These are phyloP conservation scores for Troglohyphantes excavatus DNA, from an alignment of 2,888 invertebrate genomes.

Conservation along the genomic window DNA sequence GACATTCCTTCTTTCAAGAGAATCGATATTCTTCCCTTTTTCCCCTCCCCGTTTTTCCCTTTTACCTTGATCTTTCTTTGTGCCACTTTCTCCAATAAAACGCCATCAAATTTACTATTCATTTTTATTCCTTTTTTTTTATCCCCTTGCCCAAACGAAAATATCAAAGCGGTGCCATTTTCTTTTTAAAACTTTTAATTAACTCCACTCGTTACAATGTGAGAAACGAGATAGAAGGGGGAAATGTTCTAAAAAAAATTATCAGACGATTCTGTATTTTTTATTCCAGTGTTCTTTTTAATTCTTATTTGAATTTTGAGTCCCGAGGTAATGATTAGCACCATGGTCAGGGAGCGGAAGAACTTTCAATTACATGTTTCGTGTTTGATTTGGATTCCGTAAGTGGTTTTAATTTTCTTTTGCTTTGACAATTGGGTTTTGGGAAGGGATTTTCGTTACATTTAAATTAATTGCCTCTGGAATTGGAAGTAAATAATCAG, in stretches of 20 bases:
- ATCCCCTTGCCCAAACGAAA: constrained; percentile 20
- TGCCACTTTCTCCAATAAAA: constrained; percentile 65
- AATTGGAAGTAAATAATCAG: background rate
- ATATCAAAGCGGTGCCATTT: constrained; percentile 52
- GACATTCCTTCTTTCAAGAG: constrained; percentile 40
- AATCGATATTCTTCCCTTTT: constrained; percentile 62
- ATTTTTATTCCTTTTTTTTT: constrained; percentile 58
- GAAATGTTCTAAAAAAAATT: constrained; percentile 12
- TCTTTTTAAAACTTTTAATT: constrained; percentile 68
- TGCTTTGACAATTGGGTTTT: background rate
- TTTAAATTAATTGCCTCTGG: constrained; percentile 20
- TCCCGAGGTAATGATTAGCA: constrained; percentile 52
- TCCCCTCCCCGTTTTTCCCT: background rate
- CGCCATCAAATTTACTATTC: constrained; percentile 67
- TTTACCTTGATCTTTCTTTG: background rate
- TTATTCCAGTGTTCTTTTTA: constrained; percentile 14
- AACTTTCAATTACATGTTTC: constrained; percentile 44
- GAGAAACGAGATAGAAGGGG: constrained; percentile 14
- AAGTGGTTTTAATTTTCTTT: constrained; percentile 25
- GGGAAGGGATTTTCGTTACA: background rate
- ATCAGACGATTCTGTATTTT: background rate
- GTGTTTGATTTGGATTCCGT: constrained; percentile 20
- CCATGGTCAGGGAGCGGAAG: background rate
- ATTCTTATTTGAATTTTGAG: constrained; percentile 45
- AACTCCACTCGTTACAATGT: constrained; percentile 53